Evolutionary conservation across 2,797 vertebrate genomes (phyloP).

Genomic region (Rhinogobio ventralis): DNA sequence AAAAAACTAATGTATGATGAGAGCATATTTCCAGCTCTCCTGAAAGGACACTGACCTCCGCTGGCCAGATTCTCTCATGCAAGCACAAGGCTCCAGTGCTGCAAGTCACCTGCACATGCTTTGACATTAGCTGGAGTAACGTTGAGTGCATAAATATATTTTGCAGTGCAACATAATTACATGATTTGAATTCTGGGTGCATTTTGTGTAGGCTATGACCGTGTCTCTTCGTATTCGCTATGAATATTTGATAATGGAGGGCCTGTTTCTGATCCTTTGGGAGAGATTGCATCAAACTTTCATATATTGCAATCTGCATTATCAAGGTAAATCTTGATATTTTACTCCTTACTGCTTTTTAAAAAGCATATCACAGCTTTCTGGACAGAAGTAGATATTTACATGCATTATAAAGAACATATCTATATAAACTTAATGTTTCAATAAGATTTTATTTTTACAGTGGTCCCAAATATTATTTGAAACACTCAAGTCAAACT

Average conservation of each 20-base stretch:
- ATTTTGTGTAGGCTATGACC: background rate
- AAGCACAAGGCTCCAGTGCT: background rate
- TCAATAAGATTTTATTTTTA: background rate
- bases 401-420: too few relatives aligned
- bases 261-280: background rate
- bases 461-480: background rate
- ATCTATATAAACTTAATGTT: too few relatives aligned
- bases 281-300: background rate
- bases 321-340: background rate
- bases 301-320: background rate
- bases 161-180: conserved; percentile 1
- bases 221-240: background rate
- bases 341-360: too few relatives aligned
- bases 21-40: conserved; percentile 25
- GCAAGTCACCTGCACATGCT: background rate
- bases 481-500: background rate
- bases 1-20: background rate
- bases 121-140: background rate
- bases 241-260: background rate
- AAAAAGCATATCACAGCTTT: background rate
- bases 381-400: background rate
- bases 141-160: conserved; percentile 8
- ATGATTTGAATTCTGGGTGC: conserved; percentile 8
- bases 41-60: conserved; percentile 51
- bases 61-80: conserved; percentile 43